phyloP scores from a whole-genome alignment of 2,113 vertebrate species.

The Lampris megalopsis region DNA sequence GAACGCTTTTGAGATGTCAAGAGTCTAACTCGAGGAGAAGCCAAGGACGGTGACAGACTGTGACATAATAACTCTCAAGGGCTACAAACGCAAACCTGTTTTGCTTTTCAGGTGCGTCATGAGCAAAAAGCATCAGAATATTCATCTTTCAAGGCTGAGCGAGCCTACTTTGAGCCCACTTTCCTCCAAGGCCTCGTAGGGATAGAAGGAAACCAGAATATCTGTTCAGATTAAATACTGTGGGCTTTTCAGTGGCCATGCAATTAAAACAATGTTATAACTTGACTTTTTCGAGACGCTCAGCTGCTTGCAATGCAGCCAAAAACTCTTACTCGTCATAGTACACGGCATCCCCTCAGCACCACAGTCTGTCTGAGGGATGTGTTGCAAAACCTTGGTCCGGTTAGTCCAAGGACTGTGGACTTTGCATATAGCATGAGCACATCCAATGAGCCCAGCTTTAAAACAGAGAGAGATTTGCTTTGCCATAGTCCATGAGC shows the following conservation, averaged over 20 bases:
- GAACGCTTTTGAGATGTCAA: too few relatives aligned
- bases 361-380: background rate
- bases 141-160: background rate
- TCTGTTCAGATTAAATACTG: background rate
- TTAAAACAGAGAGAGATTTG: background rate
- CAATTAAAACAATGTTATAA: background rate
- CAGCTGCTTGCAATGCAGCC: background rate
- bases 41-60: too few relatives aligned
- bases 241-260: background rate
- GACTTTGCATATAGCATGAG: background rate
- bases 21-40: too few relatives aligned
- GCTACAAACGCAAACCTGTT: background rate
- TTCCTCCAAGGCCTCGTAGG: background rate
- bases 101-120: background rate
- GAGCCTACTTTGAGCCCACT: background rate
- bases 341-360: background rate
- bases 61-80: background rate
- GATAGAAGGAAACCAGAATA: background rate
- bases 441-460: background rate
- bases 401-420: background rate
- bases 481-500: background rate
- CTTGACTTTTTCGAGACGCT: background rate
- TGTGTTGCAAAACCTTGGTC: background rate
- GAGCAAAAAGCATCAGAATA: background rate
- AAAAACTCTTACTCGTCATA: background rate